phyloP scores from a whole-genome alignment of 2,888 invertebrate genomes.

The Agrochola macilenta region DNA sequence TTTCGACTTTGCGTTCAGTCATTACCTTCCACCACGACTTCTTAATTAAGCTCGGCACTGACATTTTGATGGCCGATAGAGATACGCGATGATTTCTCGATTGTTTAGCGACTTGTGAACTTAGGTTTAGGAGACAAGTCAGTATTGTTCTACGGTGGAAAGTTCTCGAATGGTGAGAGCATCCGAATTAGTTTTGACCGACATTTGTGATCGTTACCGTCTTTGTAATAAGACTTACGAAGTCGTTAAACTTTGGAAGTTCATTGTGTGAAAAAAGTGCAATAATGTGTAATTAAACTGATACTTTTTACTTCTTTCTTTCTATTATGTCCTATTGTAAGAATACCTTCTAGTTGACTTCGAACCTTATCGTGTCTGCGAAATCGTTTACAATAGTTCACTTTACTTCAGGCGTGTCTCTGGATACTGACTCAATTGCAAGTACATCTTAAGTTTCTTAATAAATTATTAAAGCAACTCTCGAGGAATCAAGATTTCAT shows the following conservation, averaged over 20 bases:
- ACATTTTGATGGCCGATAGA: constrained; percentile 83
- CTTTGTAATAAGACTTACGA: constrained; percentile 43
- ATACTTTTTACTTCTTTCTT: constrained; percentile 38
- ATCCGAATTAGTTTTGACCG: constrained; percentile 58
- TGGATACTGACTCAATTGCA: too few relatives aligned
- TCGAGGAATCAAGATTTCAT: not conserved
- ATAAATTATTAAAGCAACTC: not conserved
- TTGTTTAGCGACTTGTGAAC: constrained; percentile 82
- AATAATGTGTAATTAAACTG: constrained; percentile 28
- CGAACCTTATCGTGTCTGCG: not conserved
- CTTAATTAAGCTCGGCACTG: constrained; percentile 83
- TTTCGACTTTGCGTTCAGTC: constrained; percentile 68
- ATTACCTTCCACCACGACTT: constrained; percentile 68
- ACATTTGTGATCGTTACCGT: constrained; percentile 65
- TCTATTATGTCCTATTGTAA: not conserved
- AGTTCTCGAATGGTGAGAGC: constrained; percentile 67
- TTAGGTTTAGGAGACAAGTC: constrained; percentile 67
- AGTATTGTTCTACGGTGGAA: constrained; percentile 77
- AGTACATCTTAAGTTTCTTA: too few relatives aligned
- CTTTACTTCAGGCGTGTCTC: too few relatives aligned
- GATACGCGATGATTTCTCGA: constrained; percentile 84
- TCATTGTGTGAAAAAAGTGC: constrained; percentile 42
- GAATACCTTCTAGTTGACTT: not conserved
- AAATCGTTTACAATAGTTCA: not conserved
- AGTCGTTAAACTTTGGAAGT: constrained; percentile 40